Base-by-base conservation (phyloP, 2,113 vertebrate genomes). In the Zootoca vivipara region DNA sequence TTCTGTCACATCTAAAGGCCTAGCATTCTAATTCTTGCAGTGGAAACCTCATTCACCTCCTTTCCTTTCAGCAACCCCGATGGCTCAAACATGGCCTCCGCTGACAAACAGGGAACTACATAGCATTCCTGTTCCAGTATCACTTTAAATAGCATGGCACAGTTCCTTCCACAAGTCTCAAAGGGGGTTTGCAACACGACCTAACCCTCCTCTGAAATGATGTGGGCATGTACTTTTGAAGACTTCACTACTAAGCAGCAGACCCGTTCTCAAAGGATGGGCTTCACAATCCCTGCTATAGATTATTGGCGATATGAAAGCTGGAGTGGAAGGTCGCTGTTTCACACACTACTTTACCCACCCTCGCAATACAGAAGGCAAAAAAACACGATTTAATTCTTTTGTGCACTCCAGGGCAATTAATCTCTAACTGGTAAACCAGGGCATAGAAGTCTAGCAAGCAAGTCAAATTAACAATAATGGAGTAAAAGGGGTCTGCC, bases 401-500 rank as follows among this genome's bases (percentile, higher is more conserved):
- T 70, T 40, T 52, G 73, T 83, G 56, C 1, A 26, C 40, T 90
- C 91, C 78, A 85, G 90, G 93, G 65, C 64, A 82, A 92, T 89
- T 89, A 89, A 92, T 79, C 0, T 0, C 81, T 69, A 86, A 18
- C 24, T 33, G 70, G 83, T 90, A 93, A 91, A 88, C n/a, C 18
- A 84, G 79, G 87, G 4, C 80, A 85, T 74, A 93, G 90, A 91
- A 88, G 87, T 74, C 88, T 78, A 85, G 72, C 90, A 89, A 83
- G 87, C 83, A 86, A 73, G 79, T 81, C 52, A 83, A 91, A 93
- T 90, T 88, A 85, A 86, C 52, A 85, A 65, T 78, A 93, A 90
- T 75, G 92, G 95, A 89, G 79, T 89, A 75, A 85, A 94, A 80
- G 74, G 90, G 85, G 52, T 85, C 85, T 89, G 89, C 90, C 87